Evolutionary conservation across 1,140 invertebrate genomes (phyloP).

Genomic region (Drosophila ananassae): DNA sequence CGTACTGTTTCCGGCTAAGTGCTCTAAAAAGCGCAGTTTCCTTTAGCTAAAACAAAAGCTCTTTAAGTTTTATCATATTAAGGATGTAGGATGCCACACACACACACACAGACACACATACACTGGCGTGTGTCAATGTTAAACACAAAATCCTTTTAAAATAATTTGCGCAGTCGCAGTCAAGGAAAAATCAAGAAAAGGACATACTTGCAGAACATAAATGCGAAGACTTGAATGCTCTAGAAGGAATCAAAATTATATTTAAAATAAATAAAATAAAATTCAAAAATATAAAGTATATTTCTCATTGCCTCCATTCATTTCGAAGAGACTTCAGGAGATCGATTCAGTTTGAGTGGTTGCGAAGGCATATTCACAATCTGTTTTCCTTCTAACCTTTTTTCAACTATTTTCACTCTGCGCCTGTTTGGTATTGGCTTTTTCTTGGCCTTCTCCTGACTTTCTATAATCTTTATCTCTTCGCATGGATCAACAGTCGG

Average conservation of each 20-base stretch:
- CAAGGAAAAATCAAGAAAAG: conserved; percentile 28
- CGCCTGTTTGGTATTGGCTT: neutral
- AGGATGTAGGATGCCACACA: conserved; percentile 18
- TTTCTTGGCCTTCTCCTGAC: neutral
- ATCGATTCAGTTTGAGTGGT: neutral
- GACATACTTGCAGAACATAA: neutral
- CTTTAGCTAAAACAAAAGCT: conserved; percentile 29
- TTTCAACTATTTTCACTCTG: neutral
- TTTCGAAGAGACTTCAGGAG: neutral
- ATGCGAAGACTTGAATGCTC: conserved; percentile 8
- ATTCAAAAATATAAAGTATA: neutral
- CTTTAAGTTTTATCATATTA: conserved; percentile 55
- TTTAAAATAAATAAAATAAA: neutral
- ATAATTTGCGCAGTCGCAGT: conserved; percentile 60
- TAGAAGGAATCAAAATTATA: neutral
- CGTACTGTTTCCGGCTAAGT: neutral
- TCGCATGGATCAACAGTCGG: neutral
- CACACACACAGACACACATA: conserved; percentile 10
- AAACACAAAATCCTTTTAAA: conserved; percentile 76
- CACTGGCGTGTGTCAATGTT: conserved; percentile 31
- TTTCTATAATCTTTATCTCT: neutral
- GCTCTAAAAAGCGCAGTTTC: conserved; percentile 12
- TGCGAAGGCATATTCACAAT: neutral
- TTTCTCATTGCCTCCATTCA: neutral
- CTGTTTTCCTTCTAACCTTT: neutral